Base-by-base conservation (phyloP, 2,113 vertebrate species). In the Chitala chitala region DNA sequence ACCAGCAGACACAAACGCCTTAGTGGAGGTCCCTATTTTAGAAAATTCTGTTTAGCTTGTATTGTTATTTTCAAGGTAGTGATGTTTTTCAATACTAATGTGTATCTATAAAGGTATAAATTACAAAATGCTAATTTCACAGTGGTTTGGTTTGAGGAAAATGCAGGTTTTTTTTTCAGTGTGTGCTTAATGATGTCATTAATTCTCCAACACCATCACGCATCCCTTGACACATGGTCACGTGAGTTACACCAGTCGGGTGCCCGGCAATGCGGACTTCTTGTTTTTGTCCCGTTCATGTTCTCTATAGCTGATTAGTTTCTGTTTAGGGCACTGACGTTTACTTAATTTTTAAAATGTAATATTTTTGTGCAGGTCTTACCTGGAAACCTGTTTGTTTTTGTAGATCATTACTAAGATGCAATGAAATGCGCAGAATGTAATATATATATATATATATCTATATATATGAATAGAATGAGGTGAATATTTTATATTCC, bases 401-500 rank as follows among this genome's bases (percentile, higher is more conserved):
- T n/a, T n/a, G n/a, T n/a, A n/a, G n/a, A n/a, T n/a, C n/a, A n/a
- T n/a, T n/a, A n/a, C n/a, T n/a, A n/a, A n/a, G n/a, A 63, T 54
- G 51, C 22, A 54, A 38, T 55, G 33, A 33, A 20, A 65, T 65
- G 48, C 48, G 55, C 17, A 50, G 29, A 73, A 66, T 74, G 59
- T 74, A 53, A 38, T 53, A 44, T 65, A 50, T 13, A 1, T 4
- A 59, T 38, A 40, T 8, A 13, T 71, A 6, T 36, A 71, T 17
- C 53, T n/a, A n/a, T n/a, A 55, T 36, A 24, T 36, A 74, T 40
- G 33, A 6, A 29, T 63, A 73, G 17, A 61, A 31, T 64, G 64
- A 56, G 7, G 6, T 73, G 46, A 73, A 63, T 13, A 50, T 73
- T 63, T 51, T 63, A 58, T 73, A 63, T 73, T 42, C 51, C 42